phyloP scores from a whole-genome alignment of 2,113 vertebrate species.

The Actinemys pallida region DNA sequence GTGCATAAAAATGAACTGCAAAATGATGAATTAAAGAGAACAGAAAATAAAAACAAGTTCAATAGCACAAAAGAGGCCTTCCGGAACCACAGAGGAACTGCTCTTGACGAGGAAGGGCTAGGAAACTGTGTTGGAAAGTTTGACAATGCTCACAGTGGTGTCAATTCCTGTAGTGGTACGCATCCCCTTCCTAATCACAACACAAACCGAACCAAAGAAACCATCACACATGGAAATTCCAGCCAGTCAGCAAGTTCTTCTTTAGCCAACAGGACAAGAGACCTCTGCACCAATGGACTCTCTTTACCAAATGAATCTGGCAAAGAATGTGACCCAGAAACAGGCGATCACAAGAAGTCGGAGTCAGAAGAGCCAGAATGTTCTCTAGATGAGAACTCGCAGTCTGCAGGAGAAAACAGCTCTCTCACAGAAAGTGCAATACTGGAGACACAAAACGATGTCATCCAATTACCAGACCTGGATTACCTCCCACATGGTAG shows the following conservation, averaged over 20 bases:
- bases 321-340: background rate
- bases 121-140: background rate
- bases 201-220: slow-evolving; percentile 3
- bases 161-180: background rate
- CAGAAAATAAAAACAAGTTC: background rate
- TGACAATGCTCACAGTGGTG: slow-evolving; percentile 45
- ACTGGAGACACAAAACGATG: background rate
- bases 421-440: background rate
- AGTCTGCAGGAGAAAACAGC: background rate
- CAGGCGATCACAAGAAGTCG: background rate
- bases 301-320: background rate
- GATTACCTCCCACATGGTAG: slow-evolving; percentile 31
- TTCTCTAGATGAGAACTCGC: background rate
- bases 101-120: background rate
- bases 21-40: background rate
- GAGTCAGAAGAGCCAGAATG: background rate
- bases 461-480: slow-evolving; percentile 23
- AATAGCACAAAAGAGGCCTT: slow-evolving; percentile 1
- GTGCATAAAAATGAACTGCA: slow-evolving; percentile 39
- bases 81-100: background rate
- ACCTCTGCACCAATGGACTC: background rate
- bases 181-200: background rate
- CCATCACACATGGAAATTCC: background rate
- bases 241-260: background rate
- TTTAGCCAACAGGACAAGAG: background rate